These are phyloP conservation scores for Pimephales promelas DNA, from an alignment of 2,113 vertebrate species.

Conservation along the genomic window DNA sequence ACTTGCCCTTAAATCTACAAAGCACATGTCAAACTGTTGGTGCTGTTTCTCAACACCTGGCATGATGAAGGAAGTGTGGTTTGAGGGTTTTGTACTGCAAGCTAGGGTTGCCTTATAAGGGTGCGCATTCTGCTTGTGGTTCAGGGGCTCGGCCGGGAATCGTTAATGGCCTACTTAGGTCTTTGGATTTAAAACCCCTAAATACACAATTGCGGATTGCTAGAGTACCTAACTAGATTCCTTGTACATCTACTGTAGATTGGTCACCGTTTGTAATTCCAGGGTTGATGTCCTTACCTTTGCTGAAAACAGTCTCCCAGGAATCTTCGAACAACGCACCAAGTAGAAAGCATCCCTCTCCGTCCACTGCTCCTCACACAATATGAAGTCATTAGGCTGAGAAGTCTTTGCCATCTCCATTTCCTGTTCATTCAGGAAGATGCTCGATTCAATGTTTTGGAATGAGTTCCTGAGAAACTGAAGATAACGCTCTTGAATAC, in stretches of 20 bases:
- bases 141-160: constrained; percentile 23
- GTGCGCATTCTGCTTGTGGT: constrained; percentile 29
- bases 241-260: neutral
- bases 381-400: constrained; percentile 65
- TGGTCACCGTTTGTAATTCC: neutral
- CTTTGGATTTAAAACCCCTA: neutral
- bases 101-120: constrained; percentile 49
- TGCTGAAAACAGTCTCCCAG: constrained; percentile 66
- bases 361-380: constrained; percentile 62
- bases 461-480: constrained; percentile 66
- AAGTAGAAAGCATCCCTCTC: constrained; percentile 71
- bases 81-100: constrained; percentile 39
- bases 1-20: neutral
- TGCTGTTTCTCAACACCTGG: constrained; percentile 48
- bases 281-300: constrained; percentile 72
- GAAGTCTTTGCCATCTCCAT: constrained; percentile 48
- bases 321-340: constrained; percentile 60
- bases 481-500: constrained; percentile 67
- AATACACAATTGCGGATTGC: neutral
- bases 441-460: constrained; percentile 52
- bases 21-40: neutral
- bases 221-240: neutral
- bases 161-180: constrained; percentile 6
- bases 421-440: constrained; percentile 51
- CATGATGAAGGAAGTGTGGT: constrained; percentile 65